These are phyloP conservation scores for Elymnias hypermnestra DNA, from an alignment of 1,140 invertebrate species.

Conservation along the genomic window DNA sequence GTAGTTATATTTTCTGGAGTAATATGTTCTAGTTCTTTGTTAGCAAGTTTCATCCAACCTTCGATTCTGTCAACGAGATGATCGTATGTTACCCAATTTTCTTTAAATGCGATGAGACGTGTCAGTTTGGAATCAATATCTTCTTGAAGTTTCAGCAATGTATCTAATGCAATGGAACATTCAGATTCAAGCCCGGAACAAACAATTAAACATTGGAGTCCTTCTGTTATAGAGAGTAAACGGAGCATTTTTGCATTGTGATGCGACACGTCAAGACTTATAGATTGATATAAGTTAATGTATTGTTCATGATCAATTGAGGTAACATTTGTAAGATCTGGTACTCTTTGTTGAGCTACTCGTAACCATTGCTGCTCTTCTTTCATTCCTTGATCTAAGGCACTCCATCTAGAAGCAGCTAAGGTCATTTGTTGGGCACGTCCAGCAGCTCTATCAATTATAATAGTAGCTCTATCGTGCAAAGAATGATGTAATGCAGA, in stretches of 20 bases:
- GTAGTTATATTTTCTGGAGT: conserved; percentile 75
- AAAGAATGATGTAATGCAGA: conserved; percentile 85
- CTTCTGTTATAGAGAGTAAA: conserved; percentile 82
- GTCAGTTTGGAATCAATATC: conserved; percentile 83
- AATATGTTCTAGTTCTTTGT: conserved; percentile 78
- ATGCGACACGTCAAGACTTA: conserved; percentile 85
- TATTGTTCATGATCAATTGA: conserved; percentile 89
- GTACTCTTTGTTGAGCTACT: conserved; percentile 87
- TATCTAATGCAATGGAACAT: conserved; percentile 82
- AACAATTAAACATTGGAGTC: conserved; percentile 83
- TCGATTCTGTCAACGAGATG: conserved; percentile 83
- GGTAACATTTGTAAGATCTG: conserved; percentile 85
- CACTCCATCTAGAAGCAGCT: conserved; percentile 88
- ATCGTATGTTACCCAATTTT: conserved; percentile 86
- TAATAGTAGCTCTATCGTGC: conserved; percentile 82
- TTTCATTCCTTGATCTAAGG: conserved; percentile 86
- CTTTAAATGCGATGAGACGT: conserved; percentile 83
- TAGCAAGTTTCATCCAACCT: conserved; percentile 83
- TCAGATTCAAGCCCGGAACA: conserved; percentile 84
- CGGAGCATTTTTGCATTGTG: conserved; percentile 86
- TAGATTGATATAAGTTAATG: conserved; percentile 87
- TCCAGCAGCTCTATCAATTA: conserved; percentile 87
- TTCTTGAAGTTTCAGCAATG: conserved; percentile 82
- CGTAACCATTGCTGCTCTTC: conserved; percentile 89
- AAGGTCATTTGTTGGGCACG: conserved; percentile 88